Percentiles rank a stretch among this genome's conserved stretches.
Conservation (phyloP, 2,113 vertebrate genomes). For the Micronycteris hirsuta region DNA sequence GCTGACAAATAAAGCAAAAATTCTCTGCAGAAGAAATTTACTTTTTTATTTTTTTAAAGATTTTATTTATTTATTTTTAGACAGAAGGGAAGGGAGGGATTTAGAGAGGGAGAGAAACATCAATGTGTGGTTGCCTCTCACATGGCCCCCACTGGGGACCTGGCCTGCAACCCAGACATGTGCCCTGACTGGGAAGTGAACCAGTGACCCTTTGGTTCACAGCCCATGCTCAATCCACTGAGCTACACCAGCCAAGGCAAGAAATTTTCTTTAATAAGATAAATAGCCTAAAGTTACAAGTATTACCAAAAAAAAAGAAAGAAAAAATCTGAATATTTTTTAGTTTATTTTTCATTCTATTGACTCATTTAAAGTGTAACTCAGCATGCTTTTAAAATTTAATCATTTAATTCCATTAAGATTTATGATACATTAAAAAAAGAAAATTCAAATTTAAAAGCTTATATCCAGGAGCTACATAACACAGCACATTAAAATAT, state of each 20-base stretch:
- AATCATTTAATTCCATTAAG: slow-evolving; percentile 29
- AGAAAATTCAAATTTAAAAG: neutral
- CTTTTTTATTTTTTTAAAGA: no score
- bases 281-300: slow-evolving; percentile 1
- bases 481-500: neutral
- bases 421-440: slow-evolving; percentile 1
- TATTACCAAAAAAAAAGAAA: neutral
- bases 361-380: slow-evolving; percentile 18
- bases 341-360: slow-evolving; percentile 15
- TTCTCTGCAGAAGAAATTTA: slow-evolving; percentile 13
- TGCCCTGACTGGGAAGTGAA: no score
- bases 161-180: no score
- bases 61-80: no score
- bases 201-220: no score
- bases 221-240: no score
- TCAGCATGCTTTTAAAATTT: slow-evolving; percentile 13
- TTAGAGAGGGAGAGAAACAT: no score
- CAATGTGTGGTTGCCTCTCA: no score
- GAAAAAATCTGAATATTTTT: neutral
- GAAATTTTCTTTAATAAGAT: slow-evolving; percentile 28
- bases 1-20: slow-evolving; percentile 25
- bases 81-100: no score
- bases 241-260: no score
- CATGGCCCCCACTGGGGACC: no score
- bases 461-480: neutral